A percentile compares a stretch with the other conserved stretches of the same genome.
Evolutionary conservation across 2,113 vertebrate species (phyloP).

Genomic region (Ceyx cyanopectus): DNA sequence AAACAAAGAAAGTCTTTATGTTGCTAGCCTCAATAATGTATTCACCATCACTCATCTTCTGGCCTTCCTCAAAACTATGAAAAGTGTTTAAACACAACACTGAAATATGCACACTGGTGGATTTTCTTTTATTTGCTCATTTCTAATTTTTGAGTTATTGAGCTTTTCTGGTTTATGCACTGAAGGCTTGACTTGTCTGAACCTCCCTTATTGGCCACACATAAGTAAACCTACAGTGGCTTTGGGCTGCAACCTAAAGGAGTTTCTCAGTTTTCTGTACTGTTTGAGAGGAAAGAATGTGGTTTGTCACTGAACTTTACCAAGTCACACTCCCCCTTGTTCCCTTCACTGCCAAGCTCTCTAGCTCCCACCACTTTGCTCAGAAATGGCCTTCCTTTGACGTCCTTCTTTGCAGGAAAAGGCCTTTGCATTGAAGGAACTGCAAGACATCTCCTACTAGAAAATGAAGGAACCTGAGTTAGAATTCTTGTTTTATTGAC

Average conservation of each 20-base stretch:
- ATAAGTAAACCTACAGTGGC: neutral
- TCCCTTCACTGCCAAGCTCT: neutral
- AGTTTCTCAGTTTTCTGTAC: neutral
- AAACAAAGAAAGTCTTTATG: neutral
- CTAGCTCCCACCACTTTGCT: neutral
- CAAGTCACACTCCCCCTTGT: neutral
- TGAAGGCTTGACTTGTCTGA: neutral
- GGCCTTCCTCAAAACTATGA: neutral
- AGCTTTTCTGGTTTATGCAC: neutral
- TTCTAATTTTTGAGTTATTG: neutral
- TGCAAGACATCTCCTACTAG: neutral
- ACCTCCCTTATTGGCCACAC: neutral
- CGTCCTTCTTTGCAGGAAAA: neutral
- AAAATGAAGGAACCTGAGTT: neutral
- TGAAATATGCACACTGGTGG: neutral
- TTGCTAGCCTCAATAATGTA: neutral
- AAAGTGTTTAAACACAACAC: neutral
- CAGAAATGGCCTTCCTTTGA: neutral
- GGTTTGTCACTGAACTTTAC: neutral
- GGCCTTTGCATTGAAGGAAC: neutral
- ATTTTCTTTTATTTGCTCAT: slow-evolving; percentile 27
- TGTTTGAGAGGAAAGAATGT: neutral
- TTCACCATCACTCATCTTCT: neutral
- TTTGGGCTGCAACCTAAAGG: neutral
- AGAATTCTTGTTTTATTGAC: neutral